phyloP scores from a whole-genome alignment of 2,113 vertebrate species.

The Oostethus manadensis region DNA sequence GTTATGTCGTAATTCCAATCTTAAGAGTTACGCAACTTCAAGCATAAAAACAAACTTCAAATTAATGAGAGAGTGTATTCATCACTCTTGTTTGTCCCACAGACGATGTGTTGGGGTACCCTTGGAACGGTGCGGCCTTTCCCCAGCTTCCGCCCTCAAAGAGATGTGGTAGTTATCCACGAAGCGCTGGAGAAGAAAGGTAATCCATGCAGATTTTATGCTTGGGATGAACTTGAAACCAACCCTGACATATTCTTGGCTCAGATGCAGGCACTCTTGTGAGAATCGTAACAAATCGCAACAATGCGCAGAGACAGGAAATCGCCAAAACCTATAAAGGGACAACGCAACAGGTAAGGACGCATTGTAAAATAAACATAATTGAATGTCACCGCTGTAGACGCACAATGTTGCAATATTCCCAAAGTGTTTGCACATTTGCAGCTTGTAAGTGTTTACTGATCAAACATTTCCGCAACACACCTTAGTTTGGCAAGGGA shows the following conservation, averaged over 20 bases:
- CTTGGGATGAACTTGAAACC: too few species aligned
- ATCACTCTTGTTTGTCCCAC: background rate
- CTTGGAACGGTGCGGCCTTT: constrained; percentile 65
- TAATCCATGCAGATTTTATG: constrained; percentile 6
- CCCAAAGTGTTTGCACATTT: constrained; percentile 16
- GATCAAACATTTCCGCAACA: constrained; percentile 37
- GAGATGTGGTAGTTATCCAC: constrained; percentile 47
- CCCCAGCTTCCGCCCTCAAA: constrained; percentile 56
- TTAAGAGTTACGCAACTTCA: too few species aligned
- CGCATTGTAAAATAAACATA: background rate
- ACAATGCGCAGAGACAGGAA: constrained; percentile 80
- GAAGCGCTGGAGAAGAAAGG: constrained; percentile 63
- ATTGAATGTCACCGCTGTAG: background rate
- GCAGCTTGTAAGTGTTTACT: constrained; percentile 32
- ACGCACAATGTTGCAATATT: background rate
- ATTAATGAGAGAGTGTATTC: background rate
- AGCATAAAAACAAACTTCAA: too few species aligned
- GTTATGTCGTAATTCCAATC: too few species aligned
- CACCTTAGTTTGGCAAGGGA: constrained; percentile 47
- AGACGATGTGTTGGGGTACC: constrained; percentile 62
- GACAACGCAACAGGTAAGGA: constrained; percentile 75
- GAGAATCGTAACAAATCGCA: constrained; percentile 80
- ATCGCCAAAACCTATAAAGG: constrained; percentile 77
- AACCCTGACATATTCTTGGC: background rate
- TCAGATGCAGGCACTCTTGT: constrained; percentile 76